Evolutionary conservation across 1,140 invertebrate species (phyloP).

Genomic region (Nasonia longicornis): DNA sequence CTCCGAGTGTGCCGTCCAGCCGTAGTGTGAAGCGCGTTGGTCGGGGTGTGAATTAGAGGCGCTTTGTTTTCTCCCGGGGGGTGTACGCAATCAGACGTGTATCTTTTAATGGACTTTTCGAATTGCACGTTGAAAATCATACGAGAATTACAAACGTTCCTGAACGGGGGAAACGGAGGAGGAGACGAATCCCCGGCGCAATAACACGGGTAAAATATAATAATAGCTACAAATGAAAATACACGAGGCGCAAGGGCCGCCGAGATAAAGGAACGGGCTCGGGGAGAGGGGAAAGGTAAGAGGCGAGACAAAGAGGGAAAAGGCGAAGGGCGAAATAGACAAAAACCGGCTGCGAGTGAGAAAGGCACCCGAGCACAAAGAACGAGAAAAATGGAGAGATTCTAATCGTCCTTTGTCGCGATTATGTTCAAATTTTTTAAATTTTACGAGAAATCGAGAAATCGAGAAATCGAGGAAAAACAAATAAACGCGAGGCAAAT

Average conservation of each 20-base stretch:
- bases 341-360: neutral
- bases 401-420: conserved; percentile 15
- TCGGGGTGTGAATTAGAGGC: neutral
- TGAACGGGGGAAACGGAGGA: neutral
- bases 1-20: neutral
- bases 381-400: neutral
- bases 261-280: neutral
- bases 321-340: conserved; percentile 4
- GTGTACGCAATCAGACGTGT: too few relatives aligned
- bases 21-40: too few relatives aligned
- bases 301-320: conserved; percentile 15
- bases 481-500: neutral
- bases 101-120: too few relatives aligned
- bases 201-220: neutral
- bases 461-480: neutral
- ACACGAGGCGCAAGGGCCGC: neutral
- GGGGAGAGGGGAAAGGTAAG: neutral
- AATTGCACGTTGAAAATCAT: too few relatives aligned
- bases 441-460: neutral
- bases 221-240: neutral
- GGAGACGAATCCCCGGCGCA: neutral
- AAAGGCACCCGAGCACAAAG: neutral
- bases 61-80: too few relatives aligned
- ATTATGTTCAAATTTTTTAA: too few relatives aligned
- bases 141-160: neutral